Evolutionary conservation across 2,113 vertebrate species (phyloP), one percentile per base, ranked within the genome.

Genomic region (Prunella himalayana): DNA sequence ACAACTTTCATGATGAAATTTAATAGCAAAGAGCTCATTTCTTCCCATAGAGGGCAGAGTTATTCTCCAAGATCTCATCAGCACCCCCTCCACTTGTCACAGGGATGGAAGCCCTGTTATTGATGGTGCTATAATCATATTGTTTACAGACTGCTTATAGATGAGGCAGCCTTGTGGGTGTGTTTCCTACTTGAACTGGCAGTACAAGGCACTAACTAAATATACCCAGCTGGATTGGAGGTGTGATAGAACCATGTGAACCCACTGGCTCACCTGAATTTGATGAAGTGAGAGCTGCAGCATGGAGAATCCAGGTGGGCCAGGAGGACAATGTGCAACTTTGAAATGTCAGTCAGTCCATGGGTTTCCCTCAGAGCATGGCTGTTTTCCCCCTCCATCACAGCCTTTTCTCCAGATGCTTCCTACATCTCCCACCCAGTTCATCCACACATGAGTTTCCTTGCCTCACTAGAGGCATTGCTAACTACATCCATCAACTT

Each of bases 281-380:
- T 65, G 19, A 5, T 28, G 20, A 89, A 57, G 1, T 2, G 27
- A 57, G 10, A 78, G 3, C 18, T 84, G 42, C 42, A 47, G 7
- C 27, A n/a, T 2, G 5, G 27, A 31, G 27, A 72, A 80, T 22
- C 6, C 60, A 41, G 15, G 31, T 45, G 50, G 17, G 35, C 6
- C 28, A 25, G 54, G 22, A 66, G 17, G 11, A 37, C 12, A 56
- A 8, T 1, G 8, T 33, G 24, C 1, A 4, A 0, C 9, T 57
- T 45, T 57, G 25, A 41, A 81, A 45, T 5, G 4, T 16, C n/a
- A 14, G 1, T 54, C 17, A 15, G 8, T 49, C 30, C 2, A 0
- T 13, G 17, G 13, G 44, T 24, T 20, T 56, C 31, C 45, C 57
- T 68, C 39, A 47, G 51, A 35, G 20, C 16, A 28, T 1, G 13